Percentiles rank a stretch among this genome's conserved stretches.
Evolutionary conservation across 1,140 invertebrate genomes (phyloP).

Genomic region (Bombus affinis): DNA sequence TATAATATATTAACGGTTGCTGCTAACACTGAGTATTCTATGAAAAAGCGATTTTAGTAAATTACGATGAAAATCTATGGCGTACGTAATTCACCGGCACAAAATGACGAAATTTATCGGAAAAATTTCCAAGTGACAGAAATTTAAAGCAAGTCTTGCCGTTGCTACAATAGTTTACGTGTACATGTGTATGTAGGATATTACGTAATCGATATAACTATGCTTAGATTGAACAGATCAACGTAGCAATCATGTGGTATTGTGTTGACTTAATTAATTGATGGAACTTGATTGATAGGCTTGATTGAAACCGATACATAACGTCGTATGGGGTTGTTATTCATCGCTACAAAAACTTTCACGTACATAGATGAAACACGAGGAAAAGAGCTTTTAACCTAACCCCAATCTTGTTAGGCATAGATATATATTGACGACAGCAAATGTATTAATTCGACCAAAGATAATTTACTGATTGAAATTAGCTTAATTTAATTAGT

Average conservation of each 20-base stretch:
- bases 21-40: background rate
- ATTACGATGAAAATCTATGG: background rate
- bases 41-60: background rate
- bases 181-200: background rate
- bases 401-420: no score
- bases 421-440: no score
- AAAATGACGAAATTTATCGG: slow-evolving; percentile 32
- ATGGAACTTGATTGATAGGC: slow-evolving; percentile 27
- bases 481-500: no score
- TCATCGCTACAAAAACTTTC: background rate
- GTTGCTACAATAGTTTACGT: background rate
- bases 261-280: slow-evolving; percentile 39
- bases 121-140: slow-evolving; percentile 11
- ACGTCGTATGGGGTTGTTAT: background rate
- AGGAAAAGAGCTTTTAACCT: no score
- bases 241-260: slow-evolving; percentile 23
- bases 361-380: no score
- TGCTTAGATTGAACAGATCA: slow-evolving; percentile 48
- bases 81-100: no score
- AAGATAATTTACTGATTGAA: no score
- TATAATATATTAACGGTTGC: background rate
- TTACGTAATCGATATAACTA: slow-evolving; percentile 22
- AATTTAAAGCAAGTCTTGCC: background rate
- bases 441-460: no score
- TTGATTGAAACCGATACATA: slow-evolving; percentile 5